These are phyloP conservation scores for Sebastes cheni DNA, from an alignment of 2,797 vertebrate genomes.

Conservation along the genomic window DNA sequence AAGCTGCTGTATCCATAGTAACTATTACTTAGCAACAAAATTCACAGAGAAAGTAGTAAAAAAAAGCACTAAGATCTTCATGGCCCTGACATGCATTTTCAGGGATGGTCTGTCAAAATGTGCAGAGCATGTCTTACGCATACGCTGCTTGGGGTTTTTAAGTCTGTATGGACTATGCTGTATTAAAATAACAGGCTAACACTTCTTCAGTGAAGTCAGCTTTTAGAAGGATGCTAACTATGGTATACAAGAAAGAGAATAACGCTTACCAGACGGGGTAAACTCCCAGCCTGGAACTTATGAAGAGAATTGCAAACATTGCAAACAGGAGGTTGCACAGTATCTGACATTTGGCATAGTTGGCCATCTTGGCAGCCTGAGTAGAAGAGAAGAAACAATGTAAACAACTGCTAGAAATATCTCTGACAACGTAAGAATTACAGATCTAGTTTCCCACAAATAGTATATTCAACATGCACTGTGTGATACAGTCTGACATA, in stretches of 20 bases:
- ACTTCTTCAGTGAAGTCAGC: not conserved
- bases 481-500: not conserved
- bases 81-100: conserved; percentile 21
- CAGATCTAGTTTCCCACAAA: not conserved
- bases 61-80: conserved; percentile 13
- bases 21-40: conserved; percentile 83
- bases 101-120: conserved; percentile 7
- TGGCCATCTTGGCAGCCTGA: conserved; percentile 99
- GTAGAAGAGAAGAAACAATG: conserved; percentile 31
- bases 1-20: conserved; percentile 81
- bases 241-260: not conserved
- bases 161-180: not conserved
- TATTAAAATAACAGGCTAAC: conserved; percentile 11
- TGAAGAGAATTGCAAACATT: conserved; percentile 95
- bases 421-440: not conserved
- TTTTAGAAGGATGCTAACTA: conserved; percentile 7
- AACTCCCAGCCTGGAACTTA: conserved; percentile 93
- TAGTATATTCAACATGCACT: not conserved
- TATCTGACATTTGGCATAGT: conserved; percentile 98
- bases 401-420: not conserved
- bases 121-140: not conserved
- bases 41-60: conserved; percentile 53
- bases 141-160: not conserved
- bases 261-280: conserved; percentile 95
- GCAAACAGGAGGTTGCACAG: conserved; percentile 95